These are phyloP conservation scores for Osmerus mordax DNA, from an alignment of 2,113 vertebrate genomes.

Conservation along the genomic window DNA sequence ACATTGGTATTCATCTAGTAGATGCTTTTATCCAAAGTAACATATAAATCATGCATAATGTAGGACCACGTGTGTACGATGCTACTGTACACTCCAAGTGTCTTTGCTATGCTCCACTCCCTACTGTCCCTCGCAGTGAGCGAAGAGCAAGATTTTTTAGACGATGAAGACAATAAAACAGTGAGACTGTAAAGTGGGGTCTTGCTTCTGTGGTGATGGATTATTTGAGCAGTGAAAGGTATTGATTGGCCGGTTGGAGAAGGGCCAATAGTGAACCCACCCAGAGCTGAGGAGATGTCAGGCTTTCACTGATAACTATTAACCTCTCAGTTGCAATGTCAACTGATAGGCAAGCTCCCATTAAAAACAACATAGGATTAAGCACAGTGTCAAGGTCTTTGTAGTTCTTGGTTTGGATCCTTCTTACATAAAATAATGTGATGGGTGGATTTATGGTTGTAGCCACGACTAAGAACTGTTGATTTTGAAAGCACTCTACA, in stretches of 20 bases:
- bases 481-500: too few species aligned
- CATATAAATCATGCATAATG: too few species aligned
- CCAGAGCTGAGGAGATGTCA: neutral
- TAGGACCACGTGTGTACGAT: too few species aligned
- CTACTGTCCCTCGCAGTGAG: too few species aligned
- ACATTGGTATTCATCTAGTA: too few species aligned
- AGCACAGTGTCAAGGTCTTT: neutral
- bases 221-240: neutral
- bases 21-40: too few species aligned
- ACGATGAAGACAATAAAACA: neutral
- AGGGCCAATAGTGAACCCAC: neutral
- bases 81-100: too few species aligned
- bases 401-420: too few species aligned
- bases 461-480: too few species aligned
- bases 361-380: neutral
- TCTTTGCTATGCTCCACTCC: too few species aligned
- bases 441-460: too few species aligned
- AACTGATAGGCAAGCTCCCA: neutral
- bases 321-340: neutral
- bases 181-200: neutral
- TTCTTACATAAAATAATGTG: too few species aligned
- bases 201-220: neutral
- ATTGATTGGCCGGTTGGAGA: neutral
- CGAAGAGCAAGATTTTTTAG: neutral
- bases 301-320: neutral